Conservation (phyloP, 1,140 invertebrate species). For the Caerostris darwini region DNA sequence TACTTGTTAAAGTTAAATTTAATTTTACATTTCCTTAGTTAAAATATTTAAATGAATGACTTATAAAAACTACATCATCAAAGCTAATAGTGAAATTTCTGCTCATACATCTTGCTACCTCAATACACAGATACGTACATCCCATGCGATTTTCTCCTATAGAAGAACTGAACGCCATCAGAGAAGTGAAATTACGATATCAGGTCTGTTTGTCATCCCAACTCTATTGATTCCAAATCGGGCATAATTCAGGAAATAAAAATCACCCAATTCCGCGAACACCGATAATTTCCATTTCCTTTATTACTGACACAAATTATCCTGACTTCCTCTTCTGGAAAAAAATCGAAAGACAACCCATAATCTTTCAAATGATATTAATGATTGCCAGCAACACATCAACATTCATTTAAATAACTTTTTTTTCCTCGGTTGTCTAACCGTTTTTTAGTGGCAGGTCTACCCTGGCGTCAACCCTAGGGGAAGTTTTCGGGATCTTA, state of each 20-base stretch:
- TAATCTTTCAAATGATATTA: conserved; percentile 30
- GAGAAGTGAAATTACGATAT: conserved; percentile 20
- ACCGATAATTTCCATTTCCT: conserved; percentile 50
- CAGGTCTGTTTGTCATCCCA: neutral
- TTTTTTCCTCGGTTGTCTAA: neutral
- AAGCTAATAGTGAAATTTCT: no score
- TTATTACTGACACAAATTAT: conserved; percentile 44
- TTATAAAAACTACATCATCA: no score
- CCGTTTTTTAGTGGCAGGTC: neutral
- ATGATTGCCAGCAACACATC: conserved; percentile 31
- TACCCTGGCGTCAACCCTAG: conserved; percentile 18
- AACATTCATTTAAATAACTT: conserved; percentile 30
- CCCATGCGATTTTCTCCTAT: no score
- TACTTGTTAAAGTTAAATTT: no score
- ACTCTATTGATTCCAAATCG: neutral
- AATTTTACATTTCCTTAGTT: no score
- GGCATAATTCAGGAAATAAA: conserved; percentile 40
- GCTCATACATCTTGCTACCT: no score
- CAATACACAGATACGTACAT: no score
- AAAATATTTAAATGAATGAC: no score
- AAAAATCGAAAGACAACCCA: conserved; percentile 33
- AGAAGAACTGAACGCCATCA: neutral
- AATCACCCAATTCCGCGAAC: conserved; percentile 25
- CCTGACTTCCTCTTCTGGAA: neutral
- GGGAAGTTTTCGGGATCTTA: conserved; percentile 53